Conservation (phyloP, 1,140 invertebrate genomes). For the Protaetia brevitarsis region DNA sequence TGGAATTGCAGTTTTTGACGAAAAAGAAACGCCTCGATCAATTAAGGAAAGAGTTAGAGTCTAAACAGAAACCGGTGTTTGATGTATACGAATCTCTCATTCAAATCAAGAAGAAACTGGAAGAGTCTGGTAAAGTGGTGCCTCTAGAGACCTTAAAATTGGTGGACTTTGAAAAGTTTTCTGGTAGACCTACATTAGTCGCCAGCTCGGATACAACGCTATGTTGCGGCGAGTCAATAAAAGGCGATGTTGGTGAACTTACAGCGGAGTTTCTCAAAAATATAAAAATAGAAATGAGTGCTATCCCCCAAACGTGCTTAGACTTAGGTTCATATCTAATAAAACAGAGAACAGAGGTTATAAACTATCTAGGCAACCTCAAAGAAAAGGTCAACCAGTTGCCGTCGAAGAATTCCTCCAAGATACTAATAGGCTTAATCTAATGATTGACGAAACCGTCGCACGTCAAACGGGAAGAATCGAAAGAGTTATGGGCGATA, state of each 20-base stretch:
- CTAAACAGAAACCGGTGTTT: slow-evolving; percentile 40
- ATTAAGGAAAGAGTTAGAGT: slow-evolving; percentile 39
- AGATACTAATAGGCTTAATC: not conserved
- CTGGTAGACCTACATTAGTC: too few relatives aligned
- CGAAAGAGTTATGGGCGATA: not conserved
- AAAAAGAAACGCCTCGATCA: slow-evolving; percentile 40
- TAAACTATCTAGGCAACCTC: not conserved
- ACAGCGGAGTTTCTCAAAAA: not conserved
- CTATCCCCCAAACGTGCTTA: not conserved
- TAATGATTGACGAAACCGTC: not conserved
- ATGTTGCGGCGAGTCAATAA: not conserved
- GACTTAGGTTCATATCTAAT: slow-evolving; percentile 6
- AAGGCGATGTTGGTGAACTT: not conserved
- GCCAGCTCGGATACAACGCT: not conserved
- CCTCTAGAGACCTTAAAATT: slow-evolving; percentile 16
- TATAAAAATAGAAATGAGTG: not conserved
- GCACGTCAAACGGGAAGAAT: not conserved
- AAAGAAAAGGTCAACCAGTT: not conserved
- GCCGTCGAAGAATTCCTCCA: not conserved
- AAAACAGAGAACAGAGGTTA: not conserved
- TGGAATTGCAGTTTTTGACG: slow-evolving; percentile 43
- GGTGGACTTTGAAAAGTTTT: not conserved
- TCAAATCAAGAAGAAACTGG: slow-evolving; percentile 42
- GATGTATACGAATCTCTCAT: slow-evolving; percentile 39
- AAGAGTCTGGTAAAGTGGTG: slow-evolving; percentile 36